phyloP scores from a whole-genome alignment of 1,140 invertebrate genomes.

The Bombus ignitus region DNA sequence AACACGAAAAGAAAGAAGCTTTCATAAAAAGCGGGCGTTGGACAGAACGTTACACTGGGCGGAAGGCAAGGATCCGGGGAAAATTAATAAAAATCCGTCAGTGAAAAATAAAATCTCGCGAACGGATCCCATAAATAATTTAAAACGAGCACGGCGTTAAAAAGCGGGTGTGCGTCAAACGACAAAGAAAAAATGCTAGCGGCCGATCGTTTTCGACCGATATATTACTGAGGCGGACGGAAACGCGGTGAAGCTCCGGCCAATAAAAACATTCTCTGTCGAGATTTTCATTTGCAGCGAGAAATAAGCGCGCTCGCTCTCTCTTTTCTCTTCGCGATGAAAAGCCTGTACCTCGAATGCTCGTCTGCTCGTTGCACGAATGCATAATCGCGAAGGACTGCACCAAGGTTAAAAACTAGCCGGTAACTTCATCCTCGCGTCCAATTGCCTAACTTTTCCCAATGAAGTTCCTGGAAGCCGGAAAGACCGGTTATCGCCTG shows the following conservation, averaged over 20 bases:
- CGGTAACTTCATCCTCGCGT: not conserved
- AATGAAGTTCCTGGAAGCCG: constrained; percentile 41
- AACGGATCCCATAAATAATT: constrained; percentile 5
- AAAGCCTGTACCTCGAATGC: not conserved
- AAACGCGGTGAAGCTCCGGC: not conserved
- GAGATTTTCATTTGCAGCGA: constrained; percentile 25
- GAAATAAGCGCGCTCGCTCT: not conserved
- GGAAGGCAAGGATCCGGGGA: too few relatives aligned
- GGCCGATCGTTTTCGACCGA: not conserved
- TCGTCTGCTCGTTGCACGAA: constrained; percentile 1
- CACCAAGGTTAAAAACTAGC: not conserved
- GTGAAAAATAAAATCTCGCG: not conserved
- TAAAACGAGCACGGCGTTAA: constrained; percentile 6
- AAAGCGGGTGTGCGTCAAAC: not conserved
- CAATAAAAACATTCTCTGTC: constrained; percentile 14
- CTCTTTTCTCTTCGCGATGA: not conserved
- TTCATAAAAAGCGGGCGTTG: not conserved
- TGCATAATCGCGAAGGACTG: constrained; percentile 1
- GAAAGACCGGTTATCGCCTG: constrained; percentile 30
- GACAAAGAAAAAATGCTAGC: not conserved
- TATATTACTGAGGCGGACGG: constrained; percentile 10
- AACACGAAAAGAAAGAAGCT: constrained; percentile 17
- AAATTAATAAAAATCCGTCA: constrained; percentile 11
- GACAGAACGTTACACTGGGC: not conserved
- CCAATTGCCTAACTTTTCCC: not conserved